Evolutionary conservation across 2,888 invertebrate genomes (phyloP).

Genomic region (Ophioninae sp.): DNA sequence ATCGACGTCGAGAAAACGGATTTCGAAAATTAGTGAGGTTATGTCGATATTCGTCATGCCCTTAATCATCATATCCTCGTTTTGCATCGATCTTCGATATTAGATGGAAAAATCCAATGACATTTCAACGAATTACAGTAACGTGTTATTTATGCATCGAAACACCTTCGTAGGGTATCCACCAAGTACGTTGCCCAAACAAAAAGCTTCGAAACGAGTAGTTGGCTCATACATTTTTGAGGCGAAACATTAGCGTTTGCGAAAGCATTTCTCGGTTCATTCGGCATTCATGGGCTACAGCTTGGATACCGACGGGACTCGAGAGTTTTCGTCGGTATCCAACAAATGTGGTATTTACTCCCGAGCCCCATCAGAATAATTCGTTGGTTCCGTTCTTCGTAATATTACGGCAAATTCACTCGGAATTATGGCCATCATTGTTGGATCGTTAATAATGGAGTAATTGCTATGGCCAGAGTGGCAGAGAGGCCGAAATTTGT

Average conservation of each 20-base stretch:
- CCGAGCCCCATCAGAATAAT: neutral
- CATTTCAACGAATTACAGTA: neutral
- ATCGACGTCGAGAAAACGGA: no score
- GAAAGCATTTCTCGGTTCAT: conserved; percentile 44
- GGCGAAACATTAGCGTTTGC: conserved; percentile 27
- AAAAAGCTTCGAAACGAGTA: conserved; percentile 56
- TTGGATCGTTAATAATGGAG: conserved; percentile 53
- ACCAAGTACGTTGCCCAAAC: conserved; percentile 31
- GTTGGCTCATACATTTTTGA: conserved; percentile 57
- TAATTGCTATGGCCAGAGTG: conserved; percentile 21
- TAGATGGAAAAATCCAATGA: conserved; percentile 8
- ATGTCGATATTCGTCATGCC: no score
- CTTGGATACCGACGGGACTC: neutral
- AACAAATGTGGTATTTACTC: neutral
- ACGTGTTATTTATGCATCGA: conserved; percentile 4
- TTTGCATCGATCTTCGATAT: conserved; percentile 10
- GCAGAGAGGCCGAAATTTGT: neutral
- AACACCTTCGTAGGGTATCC: conserved; percentile 6
- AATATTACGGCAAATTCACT: neutral
- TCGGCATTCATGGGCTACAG: conserved; percentile 60
- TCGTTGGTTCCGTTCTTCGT: neutral
- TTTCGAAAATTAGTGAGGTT: no score
- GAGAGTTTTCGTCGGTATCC: neutral
- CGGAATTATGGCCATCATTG: conserved; percentile 32
- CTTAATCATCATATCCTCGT: no score